These are phyloP conservation scores for Wasmannia auropunctata DNA, from an alignment of 1,140 invertebrate genomes.

Conservation along the genomic window DNA sequence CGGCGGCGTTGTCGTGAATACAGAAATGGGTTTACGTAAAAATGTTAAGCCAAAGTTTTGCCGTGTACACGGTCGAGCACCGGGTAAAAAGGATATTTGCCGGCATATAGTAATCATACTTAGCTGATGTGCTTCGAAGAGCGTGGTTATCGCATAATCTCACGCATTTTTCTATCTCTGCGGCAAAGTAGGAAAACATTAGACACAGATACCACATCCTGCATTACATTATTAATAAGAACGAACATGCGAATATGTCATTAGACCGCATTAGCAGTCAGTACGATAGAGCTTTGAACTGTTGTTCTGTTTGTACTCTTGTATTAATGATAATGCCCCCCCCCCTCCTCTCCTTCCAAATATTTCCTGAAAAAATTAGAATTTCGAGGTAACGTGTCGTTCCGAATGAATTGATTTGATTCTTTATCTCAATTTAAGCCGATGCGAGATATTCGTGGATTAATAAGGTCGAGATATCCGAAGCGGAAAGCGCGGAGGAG, in stretches of 20 bases:
- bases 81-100: background rate
- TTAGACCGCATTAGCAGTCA: background rate
- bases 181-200: background rate
- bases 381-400: background rate
- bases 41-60: conserved; percentile 22
- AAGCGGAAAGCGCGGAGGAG: background rate
- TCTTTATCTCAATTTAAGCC: background rate
- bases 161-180: background rate
- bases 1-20: background rate
- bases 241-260: background rate
- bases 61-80: background rate
- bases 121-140: background rate
- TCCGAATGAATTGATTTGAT: background rate
- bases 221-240: conserved; percentile 1
- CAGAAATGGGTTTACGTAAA: conserved; percentile 18
- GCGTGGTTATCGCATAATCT: background rate
- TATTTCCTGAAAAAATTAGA: background rate
- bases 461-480: conserved; percentile 19
- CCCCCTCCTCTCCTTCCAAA: too few species aligned
- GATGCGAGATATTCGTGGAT: conserved; percentile 22
- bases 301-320: background rate
- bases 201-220: background rate
- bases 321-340: background rate
- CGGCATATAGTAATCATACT: background rate
- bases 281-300: background rate